phyloP scores from a whole-genome alignment of 2,888 invertebrate species.

The Calliphora vomitoria region DNA sequence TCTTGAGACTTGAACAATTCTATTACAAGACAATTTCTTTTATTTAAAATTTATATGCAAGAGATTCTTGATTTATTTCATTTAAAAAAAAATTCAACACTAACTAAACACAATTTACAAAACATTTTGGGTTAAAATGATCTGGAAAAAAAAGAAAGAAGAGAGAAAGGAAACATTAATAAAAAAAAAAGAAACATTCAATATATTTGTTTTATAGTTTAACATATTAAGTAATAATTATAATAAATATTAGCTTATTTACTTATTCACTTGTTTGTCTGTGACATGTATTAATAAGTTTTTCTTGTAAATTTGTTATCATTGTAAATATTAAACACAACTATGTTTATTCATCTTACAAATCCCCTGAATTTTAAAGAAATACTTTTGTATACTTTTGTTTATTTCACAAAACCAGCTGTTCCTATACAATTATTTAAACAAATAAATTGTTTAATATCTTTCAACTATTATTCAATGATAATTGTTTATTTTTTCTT shows the following conservation, averaged over 20 bases:
- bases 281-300: too few relatives aligned
- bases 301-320: too few relatives aligned
- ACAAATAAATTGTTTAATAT: slow-evolving; percentile 13
- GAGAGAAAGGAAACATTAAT: not conserved
- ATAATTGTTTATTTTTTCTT: slow-evolving; percentile 3
- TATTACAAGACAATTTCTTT: slow-evolving; percentile 15
- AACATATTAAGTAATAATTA: not conserved
- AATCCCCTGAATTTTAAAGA: not conserved
- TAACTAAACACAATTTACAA: slow-evolving; percentile 52
- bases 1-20: slow-evolving; percentile 28
- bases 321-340: too few relatives aligned
- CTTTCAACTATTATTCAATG: not conserved
- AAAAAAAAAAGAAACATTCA: not conserved
- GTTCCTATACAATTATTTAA: slow-evolving; percentile 23
- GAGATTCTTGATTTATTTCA: not conserved
- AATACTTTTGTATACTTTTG: slow-evolving; percentile 11
- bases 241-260: not conserved
- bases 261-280: not conserved
- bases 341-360: not conserved
- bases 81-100: slow-evolving; percentile 35
- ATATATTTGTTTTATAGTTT: not conserved
- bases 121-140: slow-evolving; percentile 61
- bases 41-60: not conserved
- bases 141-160: slow-evolving; percentile 49
- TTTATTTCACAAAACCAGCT: slow-evolving; percentile 23